Evolutionary conservation across 2,888 invertebrate genomes (phyloP).

Genomic region (Eupelmus urozonus): DNA sequence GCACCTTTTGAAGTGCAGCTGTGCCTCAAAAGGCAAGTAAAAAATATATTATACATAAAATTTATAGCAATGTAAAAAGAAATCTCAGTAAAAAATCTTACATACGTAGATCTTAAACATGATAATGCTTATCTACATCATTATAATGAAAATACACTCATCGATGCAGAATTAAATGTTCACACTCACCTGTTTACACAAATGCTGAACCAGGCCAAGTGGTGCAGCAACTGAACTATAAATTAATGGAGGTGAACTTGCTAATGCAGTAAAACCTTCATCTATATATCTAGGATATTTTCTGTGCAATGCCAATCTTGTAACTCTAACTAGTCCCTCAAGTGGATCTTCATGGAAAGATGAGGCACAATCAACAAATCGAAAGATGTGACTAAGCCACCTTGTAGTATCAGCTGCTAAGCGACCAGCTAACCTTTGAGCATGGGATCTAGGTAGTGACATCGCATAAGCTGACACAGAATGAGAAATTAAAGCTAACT

Average conservation of each 20-base stretch:
- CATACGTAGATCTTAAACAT: too few relatives aligned
- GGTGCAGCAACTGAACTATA: conserved; percentile 91
- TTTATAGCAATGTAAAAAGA: too few relatives aligned
- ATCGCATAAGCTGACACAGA: conserved; percentile 92
- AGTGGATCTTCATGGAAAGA: conserved; percentile 93
- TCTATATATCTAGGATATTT: conserved; percentile 89
- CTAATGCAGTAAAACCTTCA: conserved; percentile 88
- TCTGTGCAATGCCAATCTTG: conserved; percentile 87
- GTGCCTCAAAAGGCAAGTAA: too few relatives aligned
- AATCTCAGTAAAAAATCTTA: too few relatives aligned
- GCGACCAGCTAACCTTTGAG: conserved; percentile 88
- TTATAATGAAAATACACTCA: neutral
- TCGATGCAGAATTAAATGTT: neutral
- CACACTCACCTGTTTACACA: conserved; percentile 83
- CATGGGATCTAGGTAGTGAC: conserved; percentile 87
- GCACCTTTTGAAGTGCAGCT: too few relatives aligned
- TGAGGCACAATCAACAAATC: conserved; percentile 89
- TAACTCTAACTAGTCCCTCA: conserved; percentile 91
- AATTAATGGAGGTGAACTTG: conserved; percentile 89
- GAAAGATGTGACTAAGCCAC: conserved; percentile 90
- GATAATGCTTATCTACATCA: neutral
- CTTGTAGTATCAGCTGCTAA: conserved; percentile 91
- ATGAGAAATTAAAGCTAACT: conserved; percentile 88
- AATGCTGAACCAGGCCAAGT: conserved; percentile 87
- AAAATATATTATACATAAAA: too few relatives aligned